Conservation (phyloP, 1,140 invertebrate species). For the Phortica variegata region DNA sequence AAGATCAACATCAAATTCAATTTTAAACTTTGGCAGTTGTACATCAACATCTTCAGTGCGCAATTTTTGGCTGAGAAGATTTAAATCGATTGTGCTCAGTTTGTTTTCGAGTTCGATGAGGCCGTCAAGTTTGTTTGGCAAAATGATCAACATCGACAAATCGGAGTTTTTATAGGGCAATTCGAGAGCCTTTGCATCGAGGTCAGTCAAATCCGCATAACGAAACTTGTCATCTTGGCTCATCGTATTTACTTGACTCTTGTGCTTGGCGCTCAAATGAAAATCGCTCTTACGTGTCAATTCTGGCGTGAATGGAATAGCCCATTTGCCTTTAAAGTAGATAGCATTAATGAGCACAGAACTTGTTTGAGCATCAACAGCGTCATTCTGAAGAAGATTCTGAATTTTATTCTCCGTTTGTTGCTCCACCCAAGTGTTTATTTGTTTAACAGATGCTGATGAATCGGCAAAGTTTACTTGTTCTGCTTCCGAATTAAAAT, state of each 20-base stretch:
- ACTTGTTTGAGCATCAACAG: conserved; percentile 47
- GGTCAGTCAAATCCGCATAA: conserved; percentile 54
- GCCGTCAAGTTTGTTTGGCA: conserved; percentile 63
- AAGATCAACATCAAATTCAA: conserved; percentile 61
- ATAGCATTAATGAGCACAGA: conserved; percentile 66
- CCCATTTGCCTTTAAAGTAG: conserved; percentile 71
- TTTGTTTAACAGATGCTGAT: conserved; percentile 54
- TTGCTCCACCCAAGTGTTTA: conserved; percentile 66
- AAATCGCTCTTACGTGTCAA: conserved; percentile 59
- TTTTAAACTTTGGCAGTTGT: conserved; percentile 64
- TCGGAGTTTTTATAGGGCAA: conserved; percentile 62
- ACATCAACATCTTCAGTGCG: conserved; percentile 56
- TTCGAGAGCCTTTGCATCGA: conserved; percentile 58
- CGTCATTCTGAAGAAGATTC: conserved; percentile 59
- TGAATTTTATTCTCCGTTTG: conserved; percentile 66
- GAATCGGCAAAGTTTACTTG: conserved; percentile 59
- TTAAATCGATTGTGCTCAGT: conserved; percentile 20
- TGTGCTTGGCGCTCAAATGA: conserved; percentile 42
- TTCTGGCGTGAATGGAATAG: conserved; percentile 58
- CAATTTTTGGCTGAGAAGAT: conserved; percentile 37
- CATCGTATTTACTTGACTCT: conserved; percentile 61
- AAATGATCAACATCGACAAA: conserved; percentile 62
- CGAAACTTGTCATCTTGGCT: conserved; percentile 55
- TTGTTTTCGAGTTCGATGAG: conserved; percentile 47
- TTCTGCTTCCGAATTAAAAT: conserved; percentile 54